These are phyloP conservation scores for Himalopsyche kuldschensis DNA, from an alignment of 2,888 invertebrate genomes.

Conservation along the genomic window DNA sequence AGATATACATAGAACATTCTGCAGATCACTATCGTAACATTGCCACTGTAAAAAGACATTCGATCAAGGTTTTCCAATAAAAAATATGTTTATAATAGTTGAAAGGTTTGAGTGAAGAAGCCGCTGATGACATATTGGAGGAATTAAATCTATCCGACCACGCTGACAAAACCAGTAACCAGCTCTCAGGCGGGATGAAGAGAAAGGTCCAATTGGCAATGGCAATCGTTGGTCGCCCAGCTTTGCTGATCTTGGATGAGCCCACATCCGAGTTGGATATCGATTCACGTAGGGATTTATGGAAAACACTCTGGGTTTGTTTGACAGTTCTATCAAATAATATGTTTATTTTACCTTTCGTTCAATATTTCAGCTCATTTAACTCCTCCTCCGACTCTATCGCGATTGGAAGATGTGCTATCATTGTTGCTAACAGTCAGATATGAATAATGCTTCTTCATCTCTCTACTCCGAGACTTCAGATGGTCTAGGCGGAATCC, in stretches of 20 bases:
- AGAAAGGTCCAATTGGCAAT: slow-evolving; percentile 84
- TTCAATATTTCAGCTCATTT: background rate
- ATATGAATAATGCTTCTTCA: no score
- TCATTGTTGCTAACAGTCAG: no score
- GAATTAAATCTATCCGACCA: slow-evolving; percentile 61
- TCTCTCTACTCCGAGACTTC: no score
- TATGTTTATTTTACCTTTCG: background rate
- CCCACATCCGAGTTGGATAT: slow-evolving; percentile 94
- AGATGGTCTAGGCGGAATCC: no score
- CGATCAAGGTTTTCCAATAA: no score
- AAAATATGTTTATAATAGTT: background rate
- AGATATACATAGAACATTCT: no score
- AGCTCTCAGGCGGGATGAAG: slow-evolving; percentile 90
- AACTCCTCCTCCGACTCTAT: background rate
- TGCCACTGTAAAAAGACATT: no score
- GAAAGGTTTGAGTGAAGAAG: background rate
- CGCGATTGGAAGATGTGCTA: no score
- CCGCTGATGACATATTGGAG: slow-evolving; percentile 51
- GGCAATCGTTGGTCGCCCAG: slow-evolving; percentile 79
- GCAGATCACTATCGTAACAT: no score
- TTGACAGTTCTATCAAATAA: slow-evolving; percentile 29
- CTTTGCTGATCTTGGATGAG: slow-evolving; percentile 70
- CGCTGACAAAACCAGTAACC: slow-evolving; percentile 63
- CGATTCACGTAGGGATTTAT: slow-evolving; percentile 81
- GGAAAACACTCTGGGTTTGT: slow-evolving; percentile 77